Conservation (phyloP, 2,888 invertebrate species). For the Brassicogethes aeneus region DNA sequence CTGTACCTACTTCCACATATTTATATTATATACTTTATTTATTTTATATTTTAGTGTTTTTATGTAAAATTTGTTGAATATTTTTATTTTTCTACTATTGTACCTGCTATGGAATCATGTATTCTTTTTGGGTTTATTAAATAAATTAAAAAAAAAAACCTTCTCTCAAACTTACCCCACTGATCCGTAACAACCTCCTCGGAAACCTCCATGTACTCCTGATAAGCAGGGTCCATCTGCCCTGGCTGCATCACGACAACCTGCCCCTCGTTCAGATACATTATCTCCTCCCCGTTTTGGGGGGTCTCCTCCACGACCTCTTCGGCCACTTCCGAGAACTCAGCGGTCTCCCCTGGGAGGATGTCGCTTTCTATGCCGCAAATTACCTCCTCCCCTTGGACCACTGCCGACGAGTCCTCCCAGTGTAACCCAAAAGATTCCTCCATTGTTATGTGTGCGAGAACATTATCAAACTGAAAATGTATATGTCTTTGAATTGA, state of each 20-base stretch:
- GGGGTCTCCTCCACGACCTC: constrained; percentile 13
- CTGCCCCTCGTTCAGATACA: constrained; percentile 38
- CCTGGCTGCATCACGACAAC: constrained; percentile 35
- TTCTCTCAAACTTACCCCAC: constrained; percentile 62
- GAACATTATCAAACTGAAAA: too few relatives aligned
- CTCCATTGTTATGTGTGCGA: constrained; percentile 30
- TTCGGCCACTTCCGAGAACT: constrained; percentile 37
- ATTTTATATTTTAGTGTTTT: too few relatives aligned
- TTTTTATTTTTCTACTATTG: too few relatives aligned
- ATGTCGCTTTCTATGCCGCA: constrained; percentile 45
- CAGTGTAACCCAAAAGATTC: constrained; percentile 36
- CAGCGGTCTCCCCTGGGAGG: constrained; percentile 30
- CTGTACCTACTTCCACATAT: too few relatives aligned
- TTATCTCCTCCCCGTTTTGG: constrained; percentile 22
- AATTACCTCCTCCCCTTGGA: constrained; percentile 45
- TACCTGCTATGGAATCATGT: too few relatives aligned
- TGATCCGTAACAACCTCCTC: constrained; percentile 77
- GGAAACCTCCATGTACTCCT: constrained; percentile 52
- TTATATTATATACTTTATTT: too few relatives aligned
- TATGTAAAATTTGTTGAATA: too few relatives aligned
- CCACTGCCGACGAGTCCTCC: constrained; percentile 38
- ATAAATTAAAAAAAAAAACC: too few relatives aligned
- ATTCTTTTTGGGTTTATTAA: too few relatives aligned
- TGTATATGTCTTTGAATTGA: too few relatives aligned
- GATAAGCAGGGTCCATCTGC: constrained; percentile 23